phyloP scores from a whole-genome alignment of 2,888 invertebrate genomes.

The Stenolophus ochropezus region DNA sequence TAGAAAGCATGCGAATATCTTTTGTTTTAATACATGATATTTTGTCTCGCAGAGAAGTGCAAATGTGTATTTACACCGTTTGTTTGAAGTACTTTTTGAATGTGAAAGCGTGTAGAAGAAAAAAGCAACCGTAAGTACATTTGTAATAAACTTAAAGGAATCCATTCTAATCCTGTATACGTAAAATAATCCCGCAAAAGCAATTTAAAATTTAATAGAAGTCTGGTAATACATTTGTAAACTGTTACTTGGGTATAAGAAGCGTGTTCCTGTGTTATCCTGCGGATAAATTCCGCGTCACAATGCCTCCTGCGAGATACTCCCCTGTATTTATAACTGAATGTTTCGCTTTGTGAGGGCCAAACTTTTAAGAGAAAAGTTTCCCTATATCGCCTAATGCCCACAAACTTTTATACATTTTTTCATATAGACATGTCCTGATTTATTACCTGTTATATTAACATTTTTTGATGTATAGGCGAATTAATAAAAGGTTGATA shows the following conservation, averaged over 20 bases:
- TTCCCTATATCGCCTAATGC: constrained; percentile 28
- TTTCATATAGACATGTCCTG: constrained; percentile 23
- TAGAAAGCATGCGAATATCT: no score
- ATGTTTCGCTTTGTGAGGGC: constrained; percentile 19
- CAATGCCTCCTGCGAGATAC: constrained; percentile 23
- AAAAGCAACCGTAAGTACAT: constrained; percentile 1
- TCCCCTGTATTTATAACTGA: constrained; percentile 35
- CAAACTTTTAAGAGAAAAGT: constrained; percentile 42
- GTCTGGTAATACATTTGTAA: constrained; percentile 38
- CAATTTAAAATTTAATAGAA: constrained; percentile 44
- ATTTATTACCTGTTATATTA: constrained; percentile 38
- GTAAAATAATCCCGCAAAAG: constrained; percentile 9
- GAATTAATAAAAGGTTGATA: constrained; percentile 22
- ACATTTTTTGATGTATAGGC: constrained; percentile 11
- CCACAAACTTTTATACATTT: constrained; percentile 5
- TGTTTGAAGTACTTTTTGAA: background rate
- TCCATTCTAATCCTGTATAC: background rate
- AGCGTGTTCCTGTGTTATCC: constrained; percentile 3
- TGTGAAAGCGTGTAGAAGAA: background rate
- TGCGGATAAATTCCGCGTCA: constrained; percentile 34
- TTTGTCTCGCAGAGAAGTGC: background rate
- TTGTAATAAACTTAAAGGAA: constrained; percentile 1
- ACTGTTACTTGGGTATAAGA: background rate
- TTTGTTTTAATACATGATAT: no score
- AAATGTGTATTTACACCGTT: background rate